Percentiles rank a stretch among this genome's conserved stretches.
phyloP scores from a whole-genome alignment of 2,113 vertebrate species.

The Catagonus wagneri region DNA sequence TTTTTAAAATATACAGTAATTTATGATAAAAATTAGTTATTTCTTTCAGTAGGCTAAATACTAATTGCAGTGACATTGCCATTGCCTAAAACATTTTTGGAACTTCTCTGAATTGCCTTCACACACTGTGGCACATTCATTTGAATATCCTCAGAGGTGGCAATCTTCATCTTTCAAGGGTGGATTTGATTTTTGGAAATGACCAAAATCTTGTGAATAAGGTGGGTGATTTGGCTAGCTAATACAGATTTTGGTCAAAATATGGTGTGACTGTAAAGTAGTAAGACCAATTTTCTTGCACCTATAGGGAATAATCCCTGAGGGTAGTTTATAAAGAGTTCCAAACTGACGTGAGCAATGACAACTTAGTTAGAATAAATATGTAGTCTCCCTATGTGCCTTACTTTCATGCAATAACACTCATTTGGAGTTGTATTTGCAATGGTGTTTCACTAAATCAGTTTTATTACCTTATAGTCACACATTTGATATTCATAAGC shows the following conservation, averaged over 20 bases:
- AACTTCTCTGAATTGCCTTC: background rate
- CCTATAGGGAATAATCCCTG: background rate
- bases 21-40: background rate
- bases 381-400: background rate
- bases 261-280: background rate
- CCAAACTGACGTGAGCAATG: constrained; percentile 17
- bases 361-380: background rate
- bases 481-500: background rate
- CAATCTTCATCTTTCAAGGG: constrained; percentile 28
- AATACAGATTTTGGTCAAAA: constrained; percentile 6
- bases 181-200: constrained; percentile 51
- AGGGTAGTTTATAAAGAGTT: constrained; percentile 19
- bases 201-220: constrained; percentile 10
- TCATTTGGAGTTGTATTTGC: background rate
- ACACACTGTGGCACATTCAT: background rate
- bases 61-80: background rate
- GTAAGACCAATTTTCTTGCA: background rate
- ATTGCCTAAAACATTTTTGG: background rate
- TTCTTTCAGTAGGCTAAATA: background rate
- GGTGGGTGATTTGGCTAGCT: background rate
- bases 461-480: constrained; percentile 31
- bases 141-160: background rate
- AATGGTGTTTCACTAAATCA: background rate
- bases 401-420: background rate
- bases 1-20: background rate